Percentiles rank a stretch among this genome's conserved stretches.
Conservation (phyloP, 1,140 invertebrate species). For the Drosophila ficusphila region DNA sequence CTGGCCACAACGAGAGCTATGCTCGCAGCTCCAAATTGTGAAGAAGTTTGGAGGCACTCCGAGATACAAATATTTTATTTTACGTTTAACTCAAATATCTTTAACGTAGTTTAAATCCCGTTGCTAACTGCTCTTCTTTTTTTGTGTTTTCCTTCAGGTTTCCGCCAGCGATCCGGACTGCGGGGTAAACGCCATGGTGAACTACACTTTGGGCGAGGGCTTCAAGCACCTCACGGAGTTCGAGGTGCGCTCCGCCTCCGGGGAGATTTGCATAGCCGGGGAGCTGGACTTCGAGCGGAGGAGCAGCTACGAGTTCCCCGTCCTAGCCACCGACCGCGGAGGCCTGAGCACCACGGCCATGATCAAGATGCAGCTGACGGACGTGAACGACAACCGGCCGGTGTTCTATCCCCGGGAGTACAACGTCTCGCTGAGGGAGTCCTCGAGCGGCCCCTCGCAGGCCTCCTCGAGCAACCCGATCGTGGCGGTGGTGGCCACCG, state of each 20-base stretch:
- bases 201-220: constrained; percentile 93
- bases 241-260: constrained; percentile 91
- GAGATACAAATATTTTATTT: too few relatives aligned
- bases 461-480: constrained; percentile 86
- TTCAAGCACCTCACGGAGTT: constrained; percentile 89
- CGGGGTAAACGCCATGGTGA: constrained; percentile 96
- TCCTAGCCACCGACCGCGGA: constrained; percentile 97
- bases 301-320: constrained; percentile 94
- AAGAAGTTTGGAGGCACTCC: too few relatives aligned
- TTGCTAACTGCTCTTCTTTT: not conserved
- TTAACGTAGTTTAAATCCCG: too few relatives aligned
- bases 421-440: constrained; percentile 93
- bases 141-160: constrained; percentile 87
- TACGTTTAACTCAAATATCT: too few relatives aligned
- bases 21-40: constrained; percentile 1
- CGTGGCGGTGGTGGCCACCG: constrained; percentile 92
- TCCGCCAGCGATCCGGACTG: constrained; percentile 97
- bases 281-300: constrained; percentile 94
- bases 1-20: not conserved
- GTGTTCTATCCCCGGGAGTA: constrained; percentile 94
- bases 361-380: constrained; percentile 94
- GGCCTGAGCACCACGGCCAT: constrained; percentile 96
- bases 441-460: constrained; percentile 84
- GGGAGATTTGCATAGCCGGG: constrained; percentile 94
- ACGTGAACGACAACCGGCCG: constrained; percentile 97